Evolutionary conservation across 2,113 vertebrate species (phyloP), one percentile per base, ranked within the genome.

Genomic region (Ciconia boyciana): DNA sequence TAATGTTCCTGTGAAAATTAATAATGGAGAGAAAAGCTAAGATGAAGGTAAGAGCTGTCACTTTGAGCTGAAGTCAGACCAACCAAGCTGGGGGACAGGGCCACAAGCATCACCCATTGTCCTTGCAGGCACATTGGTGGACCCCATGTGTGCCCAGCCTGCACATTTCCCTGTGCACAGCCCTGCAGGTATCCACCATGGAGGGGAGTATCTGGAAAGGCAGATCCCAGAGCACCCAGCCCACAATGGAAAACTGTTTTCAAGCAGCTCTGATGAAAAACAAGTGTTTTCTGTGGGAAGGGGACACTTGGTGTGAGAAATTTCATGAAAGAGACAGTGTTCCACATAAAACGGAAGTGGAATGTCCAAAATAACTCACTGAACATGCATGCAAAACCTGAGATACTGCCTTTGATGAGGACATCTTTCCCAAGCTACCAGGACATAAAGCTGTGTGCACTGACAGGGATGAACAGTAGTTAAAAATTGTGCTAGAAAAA

Each of bases 121-220:
- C 60, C 32, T 49, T 80, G 39, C 28, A 72, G 39, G 16, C 31
- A 41, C 2, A 0, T 0, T 60, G 43, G 34, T 31, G 52, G 46
- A 16, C 21, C 12, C 28, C 54, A 6, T 0, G 1, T 34, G 24
- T 2, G 0, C 34, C 21, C 43, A 58, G 20, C 2, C 43, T 58
- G 26, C 9, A 8, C 2, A 0, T 16, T 70, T 49, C 44, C 65
- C 34, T 69, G 22, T 28, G 12, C 51, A 57, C 6, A 71, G 51
- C 44, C 18, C 70, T 71, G 55, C 52, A 78, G 26, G 18, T 14
- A 4, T 39, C 34, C 36, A 11, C 9, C 1, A 2, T 9, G 16
- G 66, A 75, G 16, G 5, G 14, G 28, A 74, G 7, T 5, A 20
- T 17, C 20, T 43, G 26, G 10, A 86, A 86, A 91, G 8, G 19